These are phyloP conservation scores for Isotomurus palustris DNA, from an alignment of 2,888 invertebrate species.

Conservation along the genomic window DNA sequence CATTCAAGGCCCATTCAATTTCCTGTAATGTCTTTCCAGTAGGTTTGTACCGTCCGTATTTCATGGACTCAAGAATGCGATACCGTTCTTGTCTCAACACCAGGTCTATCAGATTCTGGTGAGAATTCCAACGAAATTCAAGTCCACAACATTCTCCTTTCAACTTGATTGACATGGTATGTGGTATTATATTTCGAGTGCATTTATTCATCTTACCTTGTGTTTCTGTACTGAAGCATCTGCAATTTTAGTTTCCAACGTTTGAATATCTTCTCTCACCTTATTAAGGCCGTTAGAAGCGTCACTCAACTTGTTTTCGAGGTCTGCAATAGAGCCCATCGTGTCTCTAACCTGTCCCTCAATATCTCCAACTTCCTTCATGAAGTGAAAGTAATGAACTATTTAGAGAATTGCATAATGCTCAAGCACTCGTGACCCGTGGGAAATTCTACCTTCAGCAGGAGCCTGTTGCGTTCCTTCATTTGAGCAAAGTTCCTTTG, in stretches of 20 bases:
- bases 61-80: constrained; percentile 56
- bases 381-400: neutral
- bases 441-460: constrained; percentile 51
- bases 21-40: constrained; percentile 52
- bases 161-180: too few relatives aligned
- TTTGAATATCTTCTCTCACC: constrained; percentile 48
- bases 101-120: constrained; percentile 58
- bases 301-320: constrained; percentile 47
- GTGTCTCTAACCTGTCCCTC: constrained; percentile 49
- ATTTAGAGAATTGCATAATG: neutral
- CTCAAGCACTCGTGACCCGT: constrained; percentile 13
- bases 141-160: too few relatives aligned
- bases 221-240: constrained; percentile 52
- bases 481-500: constrained; percentile 59
- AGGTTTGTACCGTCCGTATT: constrained; percentile 51
- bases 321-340: constrained; percentile 48
- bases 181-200: constrained; percentile 1
- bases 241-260: constrained; percentile 49
- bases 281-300: constrained; percentile 48
- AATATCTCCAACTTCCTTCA: constrained; percentile 35
- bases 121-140: too few relatives aligned
- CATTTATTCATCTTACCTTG: constrained; percentile 41
- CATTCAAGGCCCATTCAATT: constrained; percentile 57
- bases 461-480: constrained; percentile 57
- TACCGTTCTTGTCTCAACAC: constrained; percentile 67